Evolutionary conservation across 2,888 invertebrate genomes (phyloP), one percentile per base, ranked within the genome.

Genomic region (Stramonita haemastoma): DNA sequence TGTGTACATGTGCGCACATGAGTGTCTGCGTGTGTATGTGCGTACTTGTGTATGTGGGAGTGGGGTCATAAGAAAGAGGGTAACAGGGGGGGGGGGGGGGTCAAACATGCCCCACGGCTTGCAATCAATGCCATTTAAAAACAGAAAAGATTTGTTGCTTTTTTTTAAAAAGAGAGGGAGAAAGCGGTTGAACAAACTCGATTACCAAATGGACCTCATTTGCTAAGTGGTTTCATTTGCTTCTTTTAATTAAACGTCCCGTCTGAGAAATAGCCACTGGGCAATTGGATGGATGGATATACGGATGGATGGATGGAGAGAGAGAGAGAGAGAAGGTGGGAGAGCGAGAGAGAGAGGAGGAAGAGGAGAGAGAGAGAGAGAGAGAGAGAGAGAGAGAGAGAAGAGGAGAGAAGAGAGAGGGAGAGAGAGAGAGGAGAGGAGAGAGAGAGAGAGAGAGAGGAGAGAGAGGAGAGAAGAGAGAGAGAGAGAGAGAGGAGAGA

Each of bases 21-120:
- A 57, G 79, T 79, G 79, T 34, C 32, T 79, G 79, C 15, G 29
- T 79, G 79, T 79, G 81, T 81, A 34, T 81, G 81, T 81, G 81
- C 34, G 81, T 81, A 32, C 32, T 32, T 81, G 81, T 81, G 81
- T 81, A 32, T 81, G 81, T 81, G 81, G 29, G 81, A 19, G 81
- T 34, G 81, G 17, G 36, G 81, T 36, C 1, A 0, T 36, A 26
- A 22, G 36, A 46, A n/a, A n/a, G n/a, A n/a, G n/a, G n/a, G n/a
- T n/a, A n/a, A n/a, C 46, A 26, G 26, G 83, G 36, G 22, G 36
- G 83, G 36, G 46, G 36, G 83, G 46, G 46, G 46, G 46, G 8
- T 46, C 46, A 46, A 8, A 46, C 8, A 2, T 46, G 46, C 46
- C 46, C 46, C 46, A n/a, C 8, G 46, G 46, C 46, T 46, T 46